A percentile compares a stretch with the other conserved stretches of the same genome.
phyloP scores from a whole-genome alignment of 2,113 vertebrate species.

The Aythya baeri region DNA sequence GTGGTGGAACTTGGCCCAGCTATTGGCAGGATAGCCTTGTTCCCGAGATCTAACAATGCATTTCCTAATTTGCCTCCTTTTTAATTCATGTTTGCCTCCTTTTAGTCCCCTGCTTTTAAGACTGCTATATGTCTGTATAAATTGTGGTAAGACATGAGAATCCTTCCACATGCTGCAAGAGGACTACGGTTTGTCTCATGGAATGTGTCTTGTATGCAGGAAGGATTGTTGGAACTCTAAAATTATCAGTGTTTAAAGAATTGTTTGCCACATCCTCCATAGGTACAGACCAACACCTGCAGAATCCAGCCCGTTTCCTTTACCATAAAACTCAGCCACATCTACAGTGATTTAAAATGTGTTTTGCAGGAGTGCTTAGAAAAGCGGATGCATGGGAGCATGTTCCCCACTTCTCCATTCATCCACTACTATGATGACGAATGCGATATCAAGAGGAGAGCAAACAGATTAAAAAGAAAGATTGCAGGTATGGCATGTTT shows the following conservation, averaged over 20 bases:
- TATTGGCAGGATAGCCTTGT: neutral
- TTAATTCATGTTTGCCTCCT: rapidly evolving
- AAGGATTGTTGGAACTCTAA: neutral
- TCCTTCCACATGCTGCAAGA: neutral
- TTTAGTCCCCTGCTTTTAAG: neutral
- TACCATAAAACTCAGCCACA: neutral
- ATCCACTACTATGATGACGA: constrained; percentile 77
- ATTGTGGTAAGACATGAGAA: rapidly evolving
- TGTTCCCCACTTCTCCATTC: constrained; percentile 76
- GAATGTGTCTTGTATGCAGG: too few species aligned
- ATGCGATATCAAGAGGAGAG: constrained; percentile 68
- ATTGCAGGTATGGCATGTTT: constrained; percentile 71
- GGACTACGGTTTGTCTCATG: neutral
- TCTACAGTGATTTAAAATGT: constrained; percentile 10
- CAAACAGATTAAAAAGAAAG: constrained; percentile 72
- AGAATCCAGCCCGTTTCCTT: neutral
- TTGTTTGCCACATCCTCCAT: neutral
- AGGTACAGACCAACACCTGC: neutral
- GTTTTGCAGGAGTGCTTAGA: constrained; percentile 81
- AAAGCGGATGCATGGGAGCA: constrained; percentile 73
- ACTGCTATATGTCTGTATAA: rapidly evolving
- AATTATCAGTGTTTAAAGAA: neutral
- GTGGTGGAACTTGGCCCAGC: rapidly evolving
- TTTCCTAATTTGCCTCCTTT: rapidly evolving
- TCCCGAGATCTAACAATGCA: rapidly evolving